Evolutionary conservation across 2,113 vertebrate species (phyloP), one percentile per base, ranked within the genome.

Genomic region (Oryzias melastigma): DNA sequence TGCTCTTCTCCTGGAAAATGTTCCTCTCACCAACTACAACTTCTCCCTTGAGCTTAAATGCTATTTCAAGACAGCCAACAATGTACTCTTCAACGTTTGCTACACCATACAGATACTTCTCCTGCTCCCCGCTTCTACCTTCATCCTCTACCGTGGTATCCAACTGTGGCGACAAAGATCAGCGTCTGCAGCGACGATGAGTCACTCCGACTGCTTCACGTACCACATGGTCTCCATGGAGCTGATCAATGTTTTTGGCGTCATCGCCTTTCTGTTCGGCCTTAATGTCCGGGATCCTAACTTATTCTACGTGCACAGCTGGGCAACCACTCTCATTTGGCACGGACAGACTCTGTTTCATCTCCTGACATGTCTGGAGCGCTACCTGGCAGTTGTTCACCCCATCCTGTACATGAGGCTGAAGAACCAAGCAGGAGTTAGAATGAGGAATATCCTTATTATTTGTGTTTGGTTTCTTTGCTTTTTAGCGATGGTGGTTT

Each of bases 141-240:
- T 17, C 48, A 46, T 70, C 0, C 47, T 62, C 19, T 15, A 25
- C 4, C 47, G 19, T 18, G 59, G 53, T 44, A 8, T 70, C 47
- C 52, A 62, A 13, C 1, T 52, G 7, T 46, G 52, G 41, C 40
- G 25, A 24, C 45, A 41, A n/a, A 42, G 22, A 16, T 2, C 3
- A 7, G 56, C 53, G 25, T 41, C 35, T 35, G 24, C 40, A 24
- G 4, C 27, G 19, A 42, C n/a, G 16, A n/a, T 29, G 3, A 70
- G 47, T 52, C 59, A 52, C 19, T 56, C 52, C 14, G 41, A 70
- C 52, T 51, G 46, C 40, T 35, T 70, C 7, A 62, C 46, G 16
- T 62, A 62, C 46, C 41, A 70, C 25, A 18, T 57, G 25, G 46
- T 45, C 18, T 16, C 7, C 22, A 62, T 62, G 24, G 52, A 62